Percentiles rank a stretch among this genome's conserved stretches.
Evolutionary conservation across 2,113 vertebrate species (phyloP).

Genomic region (Calyptomena viridis): DNA sequence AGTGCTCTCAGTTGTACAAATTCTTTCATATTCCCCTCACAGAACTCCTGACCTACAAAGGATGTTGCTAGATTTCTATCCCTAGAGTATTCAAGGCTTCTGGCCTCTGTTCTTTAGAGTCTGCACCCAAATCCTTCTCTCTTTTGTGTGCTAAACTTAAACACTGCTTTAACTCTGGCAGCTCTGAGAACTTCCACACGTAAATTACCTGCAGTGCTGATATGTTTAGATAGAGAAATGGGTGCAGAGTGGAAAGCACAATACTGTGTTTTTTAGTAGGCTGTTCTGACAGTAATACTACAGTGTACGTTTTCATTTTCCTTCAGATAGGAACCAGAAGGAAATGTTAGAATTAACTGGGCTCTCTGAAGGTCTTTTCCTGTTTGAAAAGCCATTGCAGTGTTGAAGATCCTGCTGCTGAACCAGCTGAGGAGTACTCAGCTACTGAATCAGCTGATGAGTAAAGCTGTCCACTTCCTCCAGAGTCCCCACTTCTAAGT

Average conservation of each 20-base stretch:
- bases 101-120: background rate
- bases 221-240: background rate
- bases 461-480: conserved; percentile 33
- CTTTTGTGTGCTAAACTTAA: background rate
- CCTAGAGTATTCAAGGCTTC: background rate
- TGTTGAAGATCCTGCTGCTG: conserved; percentile 30
- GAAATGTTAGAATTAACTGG: conserved; percentile 38
- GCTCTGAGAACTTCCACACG: background rate
- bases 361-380: conserved; percentile 28
- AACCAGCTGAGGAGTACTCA: conserved; percentile 52
- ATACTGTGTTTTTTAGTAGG: background rate
- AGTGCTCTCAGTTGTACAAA: background rate
- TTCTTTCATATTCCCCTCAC: background rate
- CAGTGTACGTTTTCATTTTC: conserved; percentile 19
- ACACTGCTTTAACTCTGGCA: background rate
- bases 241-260: background rate
- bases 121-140: background rate
- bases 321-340: conserved; percentile 40
- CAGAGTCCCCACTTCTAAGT: conserved; percentile 19
- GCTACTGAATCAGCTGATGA: conserved; percentile 59
- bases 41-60: background rate
- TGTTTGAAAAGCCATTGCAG: conserved; percentile 43
- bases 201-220: background rate
- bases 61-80: background rate
- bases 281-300: background rate